Conservation (phyloP, 1,140 invertebrate species). For the Calliphora vicina region DNA sequence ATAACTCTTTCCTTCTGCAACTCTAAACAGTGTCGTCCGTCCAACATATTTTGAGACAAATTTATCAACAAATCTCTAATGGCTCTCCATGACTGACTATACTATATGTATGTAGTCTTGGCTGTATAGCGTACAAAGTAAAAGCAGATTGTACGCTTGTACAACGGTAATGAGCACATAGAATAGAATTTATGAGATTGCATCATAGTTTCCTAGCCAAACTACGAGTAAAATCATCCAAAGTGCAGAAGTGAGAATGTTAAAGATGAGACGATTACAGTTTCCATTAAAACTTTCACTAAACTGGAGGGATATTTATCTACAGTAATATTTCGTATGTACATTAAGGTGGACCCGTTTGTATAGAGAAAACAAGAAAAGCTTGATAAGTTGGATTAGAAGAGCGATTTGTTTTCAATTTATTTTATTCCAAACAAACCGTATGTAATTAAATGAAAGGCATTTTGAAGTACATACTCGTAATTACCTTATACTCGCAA, state of each 20-base stretch:
- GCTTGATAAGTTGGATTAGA: too few species aligned
- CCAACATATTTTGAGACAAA: conserved; percentile 10
- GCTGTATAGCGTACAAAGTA: background rate
- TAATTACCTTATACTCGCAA: too few species aligned
- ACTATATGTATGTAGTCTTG: too few species aligned
- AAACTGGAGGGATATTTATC: background rate
- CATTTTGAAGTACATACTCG: too few species aligned
- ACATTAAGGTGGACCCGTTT: background rate
- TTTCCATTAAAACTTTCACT: conserved; percentile 18
- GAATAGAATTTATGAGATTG: conserved; percentile 23
- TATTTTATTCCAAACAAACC: too few species aligned
- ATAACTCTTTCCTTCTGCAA: background rate
- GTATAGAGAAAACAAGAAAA: too few species aligned
- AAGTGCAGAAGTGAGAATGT: conserved; percentile 20
- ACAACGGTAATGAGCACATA: background rate
- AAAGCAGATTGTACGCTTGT: background rate
- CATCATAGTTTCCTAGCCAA: background rate
- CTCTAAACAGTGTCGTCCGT: background rate
- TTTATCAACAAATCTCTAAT: conserved; percentile 3
- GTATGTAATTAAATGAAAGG: too few species aligned
- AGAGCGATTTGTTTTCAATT: too few species aligned
- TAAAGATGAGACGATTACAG: conserved; percentile 26
- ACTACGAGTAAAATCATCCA: background rate
- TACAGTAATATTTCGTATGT: background rate
- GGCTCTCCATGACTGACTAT: background rate